phyloP scores from a whole-genome alignment of 2,888 invertebrate species.

The Ochropacha duplaris region DNA sequence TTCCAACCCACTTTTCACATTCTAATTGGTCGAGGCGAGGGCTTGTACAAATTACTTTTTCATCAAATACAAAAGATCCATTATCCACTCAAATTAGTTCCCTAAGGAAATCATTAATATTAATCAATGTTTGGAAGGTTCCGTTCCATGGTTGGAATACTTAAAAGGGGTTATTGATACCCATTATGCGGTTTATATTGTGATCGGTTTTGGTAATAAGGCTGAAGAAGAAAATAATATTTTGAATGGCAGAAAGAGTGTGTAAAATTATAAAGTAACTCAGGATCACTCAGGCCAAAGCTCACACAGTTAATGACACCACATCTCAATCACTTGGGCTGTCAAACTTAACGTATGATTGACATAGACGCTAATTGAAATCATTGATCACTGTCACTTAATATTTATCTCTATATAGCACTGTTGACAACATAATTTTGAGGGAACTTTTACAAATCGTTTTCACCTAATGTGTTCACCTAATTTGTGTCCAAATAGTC shows the following conservation, averaged over 20 bases:
- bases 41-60: slow-evolving; percentile 73
- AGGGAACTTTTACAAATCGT: no score
- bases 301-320: not conserved
- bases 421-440: not conserved
- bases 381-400: not conserved
- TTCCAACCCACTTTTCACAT: slow-evolving; percentile 50
- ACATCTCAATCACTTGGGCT: not conserved
- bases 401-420: not conserved
- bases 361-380: slow-evolving; percentile 1
- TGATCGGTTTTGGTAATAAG: not conserved
- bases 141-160: slow-evolving; percentile 8
- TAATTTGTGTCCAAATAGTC: no score
- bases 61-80: slow-evolving; percentile 75
- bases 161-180: not conserved
- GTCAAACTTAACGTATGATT: not conserved
- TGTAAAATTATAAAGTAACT: not conserved
- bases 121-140: slow-evolving; percentile 74
- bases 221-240: not conserved
- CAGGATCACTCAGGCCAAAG: not conserved
- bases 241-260: not conserved
- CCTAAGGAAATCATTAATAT: slow-evolving; percentile 75
- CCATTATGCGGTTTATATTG: not conserved
- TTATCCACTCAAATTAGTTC: slow-evolving; percentile 79
- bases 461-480: no score
- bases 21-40: slow-evolving; percentile 61